Evolutionary conservation across 2,888 invertebrate genomes (phyloP), one percentile per base, ranked within the genome.

Genomic region (Carterocephalus palaemon): DNA sequence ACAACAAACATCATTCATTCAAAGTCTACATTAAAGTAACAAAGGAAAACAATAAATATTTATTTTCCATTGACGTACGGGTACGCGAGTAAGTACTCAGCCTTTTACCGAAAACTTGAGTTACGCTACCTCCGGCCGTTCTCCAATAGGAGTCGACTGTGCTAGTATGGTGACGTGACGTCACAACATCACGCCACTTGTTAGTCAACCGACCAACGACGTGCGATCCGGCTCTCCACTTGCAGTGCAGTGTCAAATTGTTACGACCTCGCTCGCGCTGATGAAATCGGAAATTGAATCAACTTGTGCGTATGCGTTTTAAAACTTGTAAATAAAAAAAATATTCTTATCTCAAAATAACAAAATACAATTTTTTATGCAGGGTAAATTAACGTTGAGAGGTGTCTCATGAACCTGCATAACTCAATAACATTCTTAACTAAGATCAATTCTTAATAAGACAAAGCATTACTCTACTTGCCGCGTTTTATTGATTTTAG

Each of bases 121-220:
- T 22, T 23, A 43, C 20, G 15, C 29, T 23, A 22, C 43, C 16
- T 20, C 28, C 36, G 9, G 13, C 9, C 38, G 20, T 49, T 60
- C 61, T 60, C 73, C 77, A 77, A 76, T 75, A 71, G 66, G 65
- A 68, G 60, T 66, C 62, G 69, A 66, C 67, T 64, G 70, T 69
- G 71, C 67, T 72, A 70, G 75, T 83, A 81, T 77, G 76, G 82
- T 66, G 78, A 78, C 62, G 75, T 85, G 85, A 84, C 85, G 85
- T 86, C 85, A 84, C 69, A 47, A 67, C 79, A 84, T 86, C 86
- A 86, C 86, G 86, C 85, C 86, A 86, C 86, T 84, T 79, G 78
- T 80, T 71, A 75, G 75, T 75, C 71, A 76, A 74, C 71, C 64
- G 59, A 60, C 60, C 63, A 63, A 75, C 82, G 80, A 60, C 60